Evolutionary conservation across 2,888 invertebrate species (phyloP).

Genomic region (Lucinisca nassula): DNA sequence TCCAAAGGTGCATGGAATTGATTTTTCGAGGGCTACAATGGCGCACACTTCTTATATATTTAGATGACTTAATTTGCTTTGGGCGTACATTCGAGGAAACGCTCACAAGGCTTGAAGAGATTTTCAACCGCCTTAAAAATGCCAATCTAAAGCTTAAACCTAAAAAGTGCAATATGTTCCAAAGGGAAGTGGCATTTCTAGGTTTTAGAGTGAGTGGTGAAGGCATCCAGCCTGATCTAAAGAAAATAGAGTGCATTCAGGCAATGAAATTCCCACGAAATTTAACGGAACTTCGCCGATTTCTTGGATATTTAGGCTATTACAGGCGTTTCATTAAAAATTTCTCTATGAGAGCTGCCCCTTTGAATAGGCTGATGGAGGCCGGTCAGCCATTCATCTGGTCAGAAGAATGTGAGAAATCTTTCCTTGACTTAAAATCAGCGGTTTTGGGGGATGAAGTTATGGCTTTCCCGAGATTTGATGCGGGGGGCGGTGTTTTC

Average conservation of each 20-base stretch:
- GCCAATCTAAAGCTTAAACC: conserved; percentile 57
- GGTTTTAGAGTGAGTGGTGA: conserved; percentile 53
- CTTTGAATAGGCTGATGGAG: no score
- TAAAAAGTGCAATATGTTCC: conserved; percentile 56
- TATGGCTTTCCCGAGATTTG: conserved; percentile 59
- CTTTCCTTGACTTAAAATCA: no score
- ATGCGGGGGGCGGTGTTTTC: conserved; percentile 46
- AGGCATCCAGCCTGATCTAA: conserved; percentile 37
- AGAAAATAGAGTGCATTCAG: conserved; percentile 45
- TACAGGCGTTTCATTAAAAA: conserved; percentile 41
- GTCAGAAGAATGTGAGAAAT: no score
- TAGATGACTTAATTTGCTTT: conserved; percentile 69
- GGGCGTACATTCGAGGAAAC: conserved; percentile 52
- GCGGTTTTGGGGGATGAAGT: no score
- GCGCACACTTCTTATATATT: conserved; percentile 63
- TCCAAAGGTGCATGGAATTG: conserved; percentile 35
- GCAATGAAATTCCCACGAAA: conserved; percentile 30
- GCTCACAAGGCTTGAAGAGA: conserved; percentile 34
- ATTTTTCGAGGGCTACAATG: conserved; percentile 50
- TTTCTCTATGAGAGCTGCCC: conserved; percentile 13
- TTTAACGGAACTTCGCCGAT: conserved; percentile 37
- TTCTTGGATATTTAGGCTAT: conserved; percentile 55
- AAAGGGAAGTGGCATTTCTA: conserved; percentile 37
- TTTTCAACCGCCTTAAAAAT: conserved; percentile 49
- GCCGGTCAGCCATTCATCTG: no score